phyloP scores from a whole-genome alignment of 37 sponge, comb jelly and placozoan genomes.

The Hexactinellida sp. region DNA sequence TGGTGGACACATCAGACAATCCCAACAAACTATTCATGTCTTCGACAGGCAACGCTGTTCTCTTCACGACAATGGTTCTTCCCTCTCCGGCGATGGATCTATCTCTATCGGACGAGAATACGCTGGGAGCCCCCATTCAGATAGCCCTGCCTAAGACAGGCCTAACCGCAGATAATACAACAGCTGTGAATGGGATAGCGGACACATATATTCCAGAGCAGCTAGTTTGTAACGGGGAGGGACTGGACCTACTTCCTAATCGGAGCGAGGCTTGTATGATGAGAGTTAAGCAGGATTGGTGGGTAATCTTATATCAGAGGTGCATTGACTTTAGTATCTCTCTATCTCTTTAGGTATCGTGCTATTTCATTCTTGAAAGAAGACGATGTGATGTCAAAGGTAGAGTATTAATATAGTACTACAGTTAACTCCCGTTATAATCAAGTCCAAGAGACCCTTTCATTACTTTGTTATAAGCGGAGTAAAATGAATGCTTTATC shows the following conservation, averaged over 20 bases:
- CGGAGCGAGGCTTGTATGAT: background rate
- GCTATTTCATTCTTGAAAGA: background rate
- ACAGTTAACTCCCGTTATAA: too few relatives aligned
- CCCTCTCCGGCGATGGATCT: background rate
- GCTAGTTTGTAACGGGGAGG: background rate
- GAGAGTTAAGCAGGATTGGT: conserved; percentile 5
- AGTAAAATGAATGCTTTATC: too few relatives aligned
- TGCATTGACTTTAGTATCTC: background rate
- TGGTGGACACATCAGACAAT: background rate
- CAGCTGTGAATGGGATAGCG: background rate
- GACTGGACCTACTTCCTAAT: background rate
- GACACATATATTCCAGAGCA: background rate
- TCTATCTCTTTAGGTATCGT: background rate
- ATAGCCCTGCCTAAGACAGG: background rate
- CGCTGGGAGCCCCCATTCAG: background rate
- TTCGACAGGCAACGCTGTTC: background rate
- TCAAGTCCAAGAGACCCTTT: too few relatives aligned
- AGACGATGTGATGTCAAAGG: background rate
- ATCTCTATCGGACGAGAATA: background rate
- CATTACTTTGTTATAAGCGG: too few relatives aligned
- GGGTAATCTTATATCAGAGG: background rate
- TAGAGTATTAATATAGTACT: too few relatives aligned
- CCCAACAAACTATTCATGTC: background rate
- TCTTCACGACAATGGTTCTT: background rate
- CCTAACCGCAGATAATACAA: too few relatives aligned